Conservation (phyloP, 2,113 vertebrate genomes). For the Calyptommatus sinebrachiatus region DNA sequence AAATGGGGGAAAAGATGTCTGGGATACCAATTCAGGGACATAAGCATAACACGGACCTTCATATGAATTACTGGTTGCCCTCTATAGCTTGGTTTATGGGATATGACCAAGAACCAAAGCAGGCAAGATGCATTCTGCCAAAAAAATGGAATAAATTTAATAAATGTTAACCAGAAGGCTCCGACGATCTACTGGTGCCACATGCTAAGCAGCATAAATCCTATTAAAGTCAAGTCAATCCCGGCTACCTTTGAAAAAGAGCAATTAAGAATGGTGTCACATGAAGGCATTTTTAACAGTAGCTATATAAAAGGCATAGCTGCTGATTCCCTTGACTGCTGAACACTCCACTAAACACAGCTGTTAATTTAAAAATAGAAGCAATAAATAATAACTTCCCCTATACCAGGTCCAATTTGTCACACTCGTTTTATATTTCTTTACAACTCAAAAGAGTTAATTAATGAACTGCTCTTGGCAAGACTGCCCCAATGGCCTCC, state of each 20-base stretch:
- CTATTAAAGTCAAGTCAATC: constrained; percentile 10
- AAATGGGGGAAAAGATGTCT: neutral
- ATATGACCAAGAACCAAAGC: neutral
- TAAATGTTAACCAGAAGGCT: neutral
- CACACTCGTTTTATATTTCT: constrained; percentile 29
- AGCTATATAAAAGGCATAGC: constrained; percentile 9
- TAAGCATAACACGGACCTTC: neutral
- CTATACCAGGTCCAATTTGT: constrained; percentile 32
- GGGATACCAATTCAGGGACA: neutral
- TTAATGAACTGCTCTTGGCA: constrained; percentile 32
- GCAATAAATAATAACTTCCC: constrained; percentile 37
- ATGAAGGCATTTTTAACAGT: constrained; percentile 1
- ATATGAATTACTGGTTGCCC: neutral
- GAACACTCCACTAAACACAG: constrained; percentile 32
- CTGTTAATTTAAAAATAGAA: constrained; percentile 37
- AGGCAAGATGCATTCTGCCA: neutral
- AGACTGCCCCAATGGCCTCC: constrained; percentile 21
- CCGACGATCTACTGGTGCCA: neutral
- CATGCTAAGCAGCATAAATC: neutral
- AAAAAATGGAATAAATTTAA: neutral
- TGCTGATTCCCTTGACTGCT: constrained; percentile 8
- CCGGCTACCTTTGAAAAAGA: constrained; percentile 22
- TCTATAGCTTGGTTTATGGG: neutral
- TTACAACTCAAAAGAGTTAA: constrained; percentile 26
- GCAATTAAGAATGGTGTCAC: constrained; percentile 6